These are phyloP conservation scores for Psittacula echo DNA, from an alignment of 2,797 vertebrate species.

Conservation along the genomic window DNA sequence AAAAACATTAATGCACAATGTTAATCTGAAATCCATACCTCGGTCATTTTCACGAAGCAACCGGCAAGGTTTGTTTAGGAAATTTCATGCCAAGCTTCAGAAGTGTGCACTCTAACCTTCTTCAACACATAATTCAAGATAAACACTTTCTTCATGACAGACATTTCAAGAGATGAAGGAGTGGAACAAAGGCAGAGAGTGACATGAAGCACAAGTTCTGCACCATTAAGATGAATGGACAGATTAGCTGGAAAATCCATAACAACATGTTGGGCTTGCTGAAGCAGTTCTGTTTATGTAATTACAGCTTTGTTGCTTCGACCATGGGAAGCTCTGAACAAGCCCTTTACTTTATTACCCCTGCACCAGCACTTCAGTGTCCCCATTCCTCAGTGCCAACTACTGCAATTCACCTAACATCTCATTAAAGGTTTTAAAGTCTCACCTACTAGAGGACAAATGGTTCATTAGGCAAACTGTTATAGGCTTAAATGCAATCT, in stretches of 20 bases:
- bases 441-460: slow-evolving; percentile 46
- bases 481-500: slow-evolving; percentile 22
- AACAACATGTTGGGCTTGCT: slow-evolving; percentile 80
- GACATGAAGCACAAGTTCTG: slow-evolving; percentile 79
- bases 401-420: slow-evolving; percentile 65
- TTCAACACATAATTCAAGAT: slow-evolving; percentile 86
- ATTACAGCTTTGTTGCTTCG: slow-evolving; percentile 79
- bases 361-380: slow-evolving; percentile 48
- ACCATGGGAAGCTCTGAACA: slow-evolving; percentile 62
- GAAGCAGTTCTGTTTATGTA: slow-evolving; percentile 87
- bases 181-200: slow-evolving; percentile 85
- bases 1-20: slow-evolving; percentile 47
- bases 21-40: slow-evolving; percentile 76
- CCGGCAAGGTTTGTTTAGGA: slow-evolving; percentile 86
- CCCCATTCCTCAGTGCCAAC: slow-evolving; percentile 75
- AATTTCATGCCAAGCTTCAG: slow-evolving; percentile 87
- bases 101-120: slow-evolving; percentile 81
- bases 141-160: slow-evolving; percentile 82
- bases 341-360: slow-evolving; percentile 54
- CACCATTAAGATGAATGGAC: slow-evolving; percentile 78
- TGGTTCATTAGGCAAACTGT: slow-evolving; percentile 43
- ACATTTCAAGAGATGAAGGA: slow-evolving; percentile 87
- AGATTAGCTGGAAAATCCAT: slow-evolving; percentile 83
- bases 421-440: slow-evolving; percentile 61
- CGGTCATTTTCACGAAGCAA: slow-evolving; percentile 44